Base-by-base conservation (phyloP, 2,113 vertebrate genomes). In the Callorhinus ursinus region DNA sequence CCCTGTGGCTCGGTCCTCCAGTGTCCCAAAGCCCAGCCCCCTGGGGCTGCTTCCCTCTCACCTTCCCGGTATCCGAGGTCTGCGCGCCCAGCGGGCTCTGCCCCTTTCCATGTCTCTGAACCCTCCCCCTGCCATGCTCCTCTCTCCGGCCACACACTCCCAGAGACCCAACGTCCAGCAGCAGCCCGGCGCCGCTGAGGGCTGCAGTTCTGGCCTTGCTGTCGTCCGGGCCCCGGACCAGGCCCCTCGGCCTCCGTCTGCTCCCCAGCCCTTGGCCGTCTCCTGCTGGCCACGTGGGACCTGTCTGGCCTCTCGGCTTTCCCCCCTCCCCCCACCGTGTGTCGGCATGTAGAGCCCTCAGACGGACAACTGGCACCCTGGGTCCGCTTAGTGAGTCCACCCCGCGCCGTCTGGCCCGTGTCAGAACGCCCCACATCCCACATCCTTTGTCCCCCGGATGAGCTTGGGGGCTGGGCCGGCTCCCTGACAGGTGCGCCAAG, bases 191-290 rank as follows among this genome's bases (percentile, higher is more conserved):
- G 1, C 36, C 57, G 42, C 2, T 3, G 18, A 51, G n/a, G 63
- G 18, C 63, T 0, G 5, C 12, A 1, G 33, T 2, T 1, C 53
- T 5, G 0, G 9, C 10, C 15, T 2, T 2, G 11, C n/a, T 0
- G 4, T 12, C 69, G 46, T 22, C 22, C 13, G 4, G 59, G 42
- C 28, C 71, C 15, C 5, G 7, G 83, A 21, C 26, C 74, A 14
- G 59, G 31, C 61, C 57, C 49, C n/a, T 14, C 1, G 4, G 28
- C 42, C 46, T 36, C 46, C 14, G 57, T 42, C 28, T 21, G 19
- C 69, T 59, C 77, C 80, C 46, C 36, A 61, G 76, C 28, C 77
- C 72, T 18, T 1, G 26, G 7, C 51, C 0, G 0, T 21, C 28
- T 36, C 71, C 39, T 6, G 2, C 21, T 2, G 46, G 46, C 28